Base-by-base conservation (phyloP, 1,140 invertebrate genomes). In the Aethina tumida region DNA sequence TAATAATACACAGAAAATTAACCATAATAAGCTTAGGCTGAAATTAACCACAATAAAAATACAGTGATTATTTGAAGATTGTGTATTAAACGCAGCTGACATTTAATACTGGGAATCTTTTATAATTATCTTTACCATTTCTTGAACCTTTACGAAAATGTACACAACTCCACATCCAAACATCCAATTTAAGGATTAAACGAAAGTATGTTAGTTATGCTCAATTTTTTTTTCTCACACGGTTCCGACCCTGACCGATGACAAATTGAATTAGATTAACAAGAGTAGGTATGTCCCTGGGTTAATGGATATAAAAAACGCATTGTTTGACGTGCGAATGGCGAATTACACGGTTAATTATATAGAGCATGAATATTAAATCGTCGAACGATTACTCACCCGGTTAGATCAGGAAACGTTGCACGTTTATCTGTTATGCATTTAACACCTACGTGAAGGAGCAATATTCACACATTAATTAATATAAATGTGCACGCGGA, bases 221-320 rank as follows among this genome's bases (percentile, higher is more conserved):
- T 45, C 43, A 44, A 43, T 49, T 46, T n/a, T n/a, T n/a, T n/a
- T n/a, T n/a, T n/a, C n/a, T n/a, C n/a, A n/a, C 42, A 43, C 44
- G 33, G 46, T 44, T 46, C 47, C 35, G 47, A 49, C 46, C 43
- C 47, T 24, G 50, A 49, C 50, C 50, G n/a, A n/a, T n/a, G n/a
- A n/a, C n/a, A n/a, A n/a, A n/a, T n/a, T n/a, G n/a, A n/a, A n/a
- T n/a, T n/a, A n/a, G n/a, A n/a, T n/a, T n/a, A n/a, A n/a, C n/a
- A n/a, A n/a, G n/a, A n/a, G n/a, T n/a, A n/a, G n/a, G n/a, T n/a
- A n/a, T n/a, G n/a, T n/a, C n/a, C n/a, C n/a, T n/a, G n/a, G n/a
- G 36, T 52, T 47, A 52, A 45, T 47, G 41, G 44, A 49, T 42
- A 32, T 33, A 21, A 24, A 41, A 47, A 43, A 47, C 42, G 20